Evolutionary conservation across 2,888 invertebrate species (phyloP).

Genomic region (Carcina quercana): DNA sequence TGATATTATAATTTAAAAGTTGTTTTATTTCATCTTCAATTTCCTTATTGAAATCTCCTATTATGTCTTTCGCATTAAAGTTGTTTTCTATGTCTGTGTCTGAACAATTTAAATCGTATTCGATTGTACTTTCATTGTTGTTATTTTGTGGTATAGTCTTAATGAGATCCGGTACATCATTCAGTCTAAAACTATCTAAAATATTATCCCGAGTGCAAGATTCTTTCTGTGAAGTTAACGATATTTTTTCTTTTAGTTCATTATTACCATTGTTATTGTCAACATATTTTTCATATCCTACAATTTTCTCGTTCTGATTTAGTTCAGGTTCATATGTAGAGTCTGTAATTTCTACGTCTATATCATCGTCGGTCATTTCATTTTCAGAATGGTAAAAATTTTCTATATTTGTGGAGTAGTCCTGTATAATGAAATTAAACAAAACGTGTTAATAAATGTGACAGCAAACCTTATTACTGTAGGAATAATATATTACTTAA

Average conservation of each 20-base stretch:
- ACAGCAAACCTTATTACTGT: no score
- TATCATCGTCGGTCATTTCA: slow-evolving; percentile 68
- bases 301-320: slow-evolving; percentile 27
- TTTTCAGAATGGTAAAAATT: slow-evolving; percentile 67
- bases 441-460: no score
- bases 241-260: slow-evolving; percentile 18
- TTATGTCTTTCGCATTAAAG: slow-evolving; percentile 63
- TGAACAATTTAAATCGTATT: slow-evolving; percentile 43
- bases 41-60: slow-evolving; percentile 76
- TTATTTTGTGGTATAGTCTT: slow-evolving; percentile 58
- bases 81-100: slow-evolving; percentile 65
- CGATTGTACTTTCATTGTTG: slow-evolving; percentile 39
- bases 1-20: slow-evolving; percentile 61
- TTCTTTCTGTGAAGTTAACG: slow-evolving; percentile 20
- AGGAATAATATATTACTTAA: no score
- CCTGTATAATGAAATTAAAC: slow-evolving; percentile 32
- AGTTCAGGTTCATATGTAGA: slow-evolving; percentile 35
- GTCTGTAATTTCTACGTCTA: slow-evolving; percentile 57
- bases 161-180: slow-evolving; percentile 60
- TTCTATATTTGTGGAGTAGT: slow-evolving; percentile 64
- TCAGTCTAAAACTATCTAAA: slow-evolving; percentile 34
- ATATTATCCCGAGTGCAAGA: slow-evolving; percentile 20
- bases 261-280: slow-evolving; percentile 37
- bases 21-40: slow-evolving; percentile 74
- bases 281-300: slow-evolving; percentile 38